Base-by-base conservation (phyloP, 1,140 invertebrate species). In the Hyles vespertilio region DNA sequence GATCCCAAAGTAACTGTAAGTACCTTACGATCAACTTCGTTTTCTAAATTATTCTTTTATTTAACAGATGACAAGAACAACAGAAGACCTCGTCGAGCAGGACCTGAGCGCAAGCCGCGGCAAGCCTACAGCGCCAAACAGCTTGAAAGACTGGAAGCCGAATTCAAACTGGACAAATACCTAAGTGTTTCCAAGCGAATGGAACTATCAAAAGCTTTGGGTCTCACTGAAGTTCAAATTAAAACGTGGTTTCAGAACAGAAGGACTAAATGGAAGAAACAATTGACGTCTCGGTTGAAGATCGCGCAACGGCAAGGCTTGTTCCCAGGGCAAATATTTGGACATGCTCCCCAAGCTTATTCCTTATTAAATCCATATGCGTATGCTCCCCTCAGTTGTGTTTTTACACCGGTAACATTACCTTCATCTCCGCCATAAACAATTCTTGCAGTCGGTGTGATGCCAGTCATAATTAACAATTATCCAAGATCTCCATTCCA, bases 241-340 rank as follows among this genome's bases (percentile, higher is more conserved):
- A 99, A 99, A 83, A 99, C 97, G 0, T 99, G 97, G 97, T 98
- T 98, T 77, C 97, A 98, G 89, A 98, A 98, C 84, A 91, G 97
- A 52, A 90, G 97, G 61, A 98, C 97, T 1, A 98, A 98, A 77
- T 98, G 97, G 97, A 98, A 98, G 85, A 98, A 98, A 74, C 97
- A 98, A 71, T 82, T 98, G 65, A 97, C 96, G 1, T 96, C 96
- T 0, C 87, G 95, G 2, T 84, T 97, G 51, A 97, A 97, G 85
- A 94, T 96, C 72, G 95, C 95, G 0, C 96, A 97, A 66, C 85
- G 95, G n/a, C 95, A 96, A 74, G 95, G 95, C 0, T 69, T 96
- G 5, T 93, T 95, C 70, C 91, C 93, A 36, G 91, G 92, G 0
- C 91, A 94, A 49, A 93, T 94, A 65, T 94, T 94, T 61, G 90